Percentiles rank a stretch among this genome's conserved stretches.
Conservation (phyloP, 2,888 invertebrate species). For the Allolobophora icterica region DNA sequence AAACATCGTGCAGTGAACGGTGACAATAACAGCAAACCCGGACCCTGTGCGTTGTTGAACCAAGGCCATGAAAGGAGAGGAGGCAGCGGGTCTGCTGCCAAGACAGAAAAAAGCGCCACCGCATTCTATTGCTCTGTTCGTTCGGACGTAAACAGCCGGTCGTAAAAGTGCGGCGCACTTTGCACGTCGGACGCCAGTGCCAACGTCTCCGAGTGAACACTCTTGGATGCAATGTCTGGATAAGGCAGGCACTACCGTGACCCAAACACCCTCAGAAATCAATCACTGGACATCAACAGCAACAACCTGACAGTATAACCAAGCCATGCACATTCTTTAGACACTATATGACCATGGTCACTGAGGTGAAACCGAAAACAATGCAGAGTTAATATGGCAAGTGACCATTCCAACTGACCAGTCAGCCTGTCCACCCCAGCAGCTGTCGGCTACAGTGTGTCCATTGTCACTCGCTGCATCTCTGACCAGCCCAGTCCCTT, state of each 20-base stretch:
- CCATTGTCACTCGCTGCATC: no score
- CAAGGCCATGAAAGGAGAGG: neutral
- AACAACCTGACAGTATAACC: neutral
- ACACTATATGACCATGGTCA: neutral
- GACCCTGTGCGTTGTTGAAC: neutral
- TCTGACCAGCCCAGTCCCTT: no score
- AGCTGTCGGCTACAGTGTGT: no score
- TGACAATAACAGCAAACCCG: neutral
- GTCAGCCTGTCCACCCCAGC: no score
- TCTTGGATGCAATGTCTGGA: constrained; percentile 8
- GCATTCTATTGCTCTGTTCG: no score
- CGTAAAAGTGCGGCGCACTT: constrained; percentile 14
- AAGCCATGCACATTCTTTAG: neutral
- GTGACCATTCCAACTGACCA: no score
- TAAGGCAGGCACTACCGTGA: neutral
- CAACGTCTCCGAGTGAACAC: neutral
- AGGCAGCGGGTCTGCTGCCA: neutral
- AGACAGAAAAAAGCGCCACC: neutral
- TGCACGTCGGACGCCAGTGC: neutral
- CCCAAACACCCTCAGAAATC: neutral
- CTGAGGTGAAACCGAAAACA: no score
- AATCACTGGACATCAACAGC: neutral
- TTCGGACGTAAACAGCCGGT: neutral
- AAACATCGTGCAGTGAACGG: neutral
- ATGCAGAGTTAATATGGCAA: no score